Percentiles rank a stretch among this genome's conserved stretches.
These are phyloP conservation scores for Chymomyza caudatula DNA, from an alignment of 2,888 invertebrate species.

Conservation along the genomic window DNA sequence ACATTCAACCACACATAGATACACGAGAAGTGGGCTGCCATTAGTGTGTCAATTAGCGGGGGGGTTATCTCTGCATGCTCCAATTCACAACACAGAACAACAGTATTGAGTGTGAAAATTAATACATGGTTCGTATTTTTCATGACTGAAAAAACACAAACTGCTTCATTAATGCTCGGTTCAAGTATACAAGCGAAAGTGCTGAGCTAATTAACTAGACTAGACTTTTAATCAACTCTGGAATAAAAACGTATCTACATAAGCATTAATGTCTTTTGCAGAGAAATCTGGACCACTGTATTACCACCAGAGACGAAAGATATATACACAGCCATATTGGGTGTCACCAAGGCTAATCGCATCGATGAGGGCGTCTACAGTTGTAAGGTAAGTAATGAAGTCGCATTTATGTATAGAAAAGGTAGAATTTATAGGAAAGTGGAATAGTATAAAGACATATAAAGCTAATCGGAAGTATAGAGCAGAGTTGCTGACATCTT, in stretches of 20 bases:
- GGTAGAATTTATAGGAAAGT: too few species aligned
- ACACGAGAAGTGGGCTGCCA: slow-evolving; percentile 62
- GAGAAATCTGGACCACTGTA: slow-evolving; percentile 84
- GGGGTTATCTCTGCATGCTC: slow-evolving; percentile 38
- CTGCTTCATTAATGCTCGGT: background rate
- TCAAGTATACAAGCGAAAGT: slow-evolving; percentile 43
- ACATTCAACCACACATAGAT: background rate
- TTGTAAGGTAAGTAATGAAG: slow-evolving; percentile 81
- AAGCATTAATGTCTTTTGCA: slow-evolving; percentile 55
- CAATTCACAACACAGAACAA: slow-evolving; percentile 34
- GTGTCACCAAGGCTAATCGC: slow-evolving; percentile 83
- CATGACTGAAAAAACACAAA: background rate
- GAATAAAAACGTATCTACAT: background rate
- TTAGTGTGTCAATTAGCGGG: slow-evolving; percentile 66
- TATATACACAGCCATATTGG: slow-evolving; percentile 83
- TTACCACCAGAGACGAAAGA: slow-evolving; percentile 77
- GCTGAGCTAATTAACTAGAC: slow-evolving; percentile 46
- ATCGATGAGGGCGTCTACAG: slow-evolving; percentile 89
- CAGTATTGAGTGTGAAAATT: slow-evolving; percentile 40
- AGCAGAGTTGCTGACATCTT: too few species aligned
- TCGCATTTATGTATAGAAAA: background rate
- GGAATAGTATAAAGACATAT: too few species aligned
- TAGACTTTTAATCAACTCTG: slow-evolving; percentile 1
- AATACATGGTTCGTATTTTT: slow-evolving; percentile 30
- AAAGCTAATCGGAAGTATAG: too few species aligned